Percentiles rank a stretch among this genome's conserved stretches.
phyloP scores from a whole-genome alignment of 2,113 vertebrate genomes.

The Cromileptes altivelis region DNA sequence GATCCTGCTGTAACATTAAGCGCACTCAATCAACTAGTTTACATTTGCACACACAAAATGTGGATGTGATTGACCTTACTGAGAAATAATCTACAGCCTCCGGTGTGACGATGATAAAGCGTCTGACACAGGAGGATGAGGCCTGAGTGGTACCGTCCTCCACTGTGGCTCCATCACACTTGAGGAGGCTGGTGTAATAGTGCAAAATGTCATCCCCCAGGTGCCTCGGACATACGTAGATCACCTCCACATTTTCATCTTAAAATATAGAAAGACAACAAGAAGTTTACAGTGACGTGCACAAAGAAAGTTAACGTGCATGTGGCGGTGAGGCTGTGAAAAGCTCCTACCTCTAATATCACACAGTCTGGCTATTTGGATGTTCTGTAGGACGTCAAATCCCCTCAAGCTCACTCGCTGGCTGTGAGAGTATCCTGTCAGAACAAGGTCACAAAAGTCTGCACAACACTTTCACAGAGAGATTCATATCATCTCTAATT shows the following conservation, averaged over 20 bases:
- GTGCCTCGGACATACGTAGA: slow-evolving; percentile 90
- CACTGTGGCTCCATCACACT: slow-evolving; percentile 85
- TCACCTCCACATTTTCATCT: slow-evolving; percentile 93
- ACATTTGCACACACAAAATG: slow-evolving; percentile 19
- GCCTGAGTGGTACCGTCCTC: slow-evolving; percentile 78
- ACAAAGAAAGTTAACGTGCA: not conserved
- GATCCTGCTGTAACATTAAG: not conserved
- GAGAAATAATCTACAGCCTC: slow-evolving; percentile 91
- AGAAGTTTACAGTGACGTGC: not conserved
- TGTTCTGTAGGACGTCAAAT: slow-evolving; percentile 87
- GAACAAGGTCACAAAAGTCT: slow-evolving; percentile 34
- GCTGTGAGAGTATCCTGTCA: slow-evolving; percentile 84
- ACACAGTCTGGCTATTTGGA: slow-evolving; percentile 90
- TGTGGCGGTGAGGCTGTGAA: not conserved
- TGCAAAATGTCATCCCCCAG: slow-evolving; percentile 87
- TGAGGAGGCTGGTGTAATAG: slow-evolving; percentile 91
- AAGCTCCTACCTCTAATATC: slow-evolving; percentile 87
- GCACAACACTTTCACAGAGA: slow-evolving; percentile 11
- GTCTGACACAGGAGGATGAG: slow-evolving; percentile 79
- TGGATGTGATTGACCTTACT: slow-evolving; percentile 75
- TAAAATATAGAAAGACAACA: slow-evolving; percentile 41
- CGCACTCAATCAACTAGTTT: not conserved
- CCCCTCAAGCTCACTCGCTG: slow-evolving; percentile 79
- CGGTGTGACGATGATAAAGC: slow-evolving; percentile 92
- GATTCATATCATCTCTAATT: slow-evolving; percentile 33